Evolutionary conservation across 2,797 vertebrate genomes (phyloP).

Genomic region (Cetoscarus ocellatus): DNA sequence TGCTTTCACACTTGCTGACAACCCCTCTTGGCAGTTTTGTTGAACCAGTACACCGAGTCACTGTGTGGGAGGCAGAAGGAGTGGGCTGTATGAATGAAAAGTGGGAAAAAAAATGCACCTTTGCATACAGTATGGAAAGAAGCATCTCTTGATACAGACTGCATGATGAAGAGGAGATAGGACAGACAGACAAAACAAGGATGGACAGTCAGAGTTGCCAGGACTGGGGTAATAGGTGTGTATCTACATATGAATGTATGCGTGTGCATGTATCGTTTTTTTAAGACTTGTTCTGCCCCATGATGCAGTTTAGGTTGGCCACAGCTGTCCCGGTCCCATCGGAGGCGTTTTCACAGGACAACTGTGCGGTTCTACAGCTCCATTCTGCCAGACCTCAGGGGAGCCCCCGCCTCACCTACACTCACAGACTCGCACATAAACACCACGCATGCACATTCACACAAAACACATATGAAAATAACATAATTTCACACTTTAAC

Average conservation of each 20-base stretch:
- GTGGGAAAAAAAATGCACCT: slow-evolving; percentile 3
- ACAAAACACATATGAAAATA: slow-evolving; percentile 56
- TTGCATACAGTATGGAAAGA: slow-evolving; percentile 24
- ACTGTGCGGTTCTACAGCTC: slow-evolving; percentile 74
- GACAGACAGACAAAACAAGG: slow-evolving; percentile 60
- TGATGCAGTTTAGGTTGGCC: slow-evolving; percentile 82
- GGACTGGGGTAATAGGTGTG: slow-evolving; percentile 52
- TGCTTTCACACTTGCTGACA: slow-evolving; percentile 35
- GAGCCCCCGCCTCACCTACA: slow-evolving; percentile 69
- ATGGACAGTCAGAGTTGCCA: slow-evolving; percentile 57
- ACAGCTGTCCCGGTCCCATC: slow-evolving; percentile 84
- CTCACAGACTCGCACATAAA: slow-evolving; percentile 35
- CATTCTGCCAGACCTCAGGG: slow-evolving; percentile 85
- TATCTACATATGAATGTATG: slow-evolving; percentile 19
- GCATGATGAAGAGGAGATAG: slow-evolving; percentile 34
- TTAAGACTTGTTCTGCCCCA: slow-evolving; percentile 81
- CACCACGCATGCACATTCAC: slow-evolving; percentile 40
- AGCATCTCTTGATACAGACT: slow-evolving; percentile 47
- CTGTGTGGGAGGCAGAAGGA: slow-evolving; percentile 44
- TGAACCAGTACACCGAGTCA: slow-evolving; percentile 39
- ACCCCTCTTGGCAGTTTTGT: slow-evolving; percentile 34
- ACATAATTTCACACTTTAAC: slow-evolving; percentile 66
- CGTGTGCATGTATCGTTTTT: slow-evolving; percentile 66
- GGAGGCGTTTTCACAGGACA: slow-evolving; percentile 80
- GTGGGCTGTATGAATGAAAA: slow-evolving; percentile 44